Evolutionary conservation across 2,888 invertebrate genomes (phyloP).

Genomic region (Caenorhabditis plicata): DNA sequence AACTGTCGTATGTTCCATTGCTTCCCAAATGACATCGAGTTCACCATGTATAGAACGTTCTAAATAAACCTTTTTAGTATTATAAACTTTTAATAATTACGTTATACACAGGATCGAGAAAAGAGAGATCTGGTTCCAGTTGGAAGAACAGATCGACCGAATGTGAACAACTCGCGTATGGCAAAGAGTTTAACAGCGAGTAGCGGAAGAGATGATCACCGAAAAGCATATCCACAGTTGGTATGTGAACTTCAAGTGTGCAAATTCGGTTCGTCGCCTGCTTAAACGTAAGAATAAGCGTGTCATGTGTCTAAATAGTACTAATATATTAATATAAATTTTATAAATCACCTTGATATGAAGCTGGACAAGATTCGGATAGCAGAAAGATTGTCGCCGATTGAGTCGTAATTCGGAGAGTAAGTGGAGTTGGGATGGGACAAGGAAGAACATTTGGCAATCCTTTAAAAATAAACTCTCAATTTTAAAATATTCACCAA

Average conservation of each 20-base stretch:
- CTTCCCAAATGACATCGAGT: conserved; percentile 43
- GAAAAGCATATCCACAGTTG: conserved; percentile 41
- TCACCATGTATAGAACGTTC: conserved; percentile 56
- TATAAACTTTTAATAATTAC: not conserved
- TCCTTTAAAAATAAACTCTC: conserved; percentile 49
- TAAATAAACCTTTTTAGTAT: not conserved
- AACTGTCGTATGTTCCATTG: conserved; percentile 53
- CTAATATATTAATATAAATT: not conserved
- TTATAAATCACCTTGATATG: conserved; percentile 37
- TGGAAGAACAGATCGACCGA: conserved; percentile 20
- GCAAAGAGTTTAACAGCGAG: conserved; percentile 49
- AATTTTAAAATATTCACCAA: too few species aligned
- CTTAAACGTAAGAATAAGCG: conserved; percentile 30
- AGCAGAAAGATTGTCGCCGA: conserved; percentile 42
- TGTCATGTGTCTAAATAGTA: conserved; percentile 28
- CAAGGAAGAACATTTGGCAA: conserved; percentile 53
- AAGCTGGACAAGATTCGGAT: conserved; percentile 49
- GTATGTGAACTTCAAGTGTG: conserved; percentile 55
- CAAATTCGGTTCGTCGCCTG: conserved; percentile 54
- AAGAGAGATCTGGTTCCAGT: conserved; percentile 45
- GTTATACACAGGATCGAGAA: conserved; percentile 40
- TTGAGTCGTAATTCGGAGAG: conserved; percentile 36
- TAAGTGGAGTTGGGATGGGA: conserved; percentile 46
- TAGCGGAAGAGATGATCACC: conserved; percentile 49
- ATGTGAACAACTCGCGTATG: conserved; percentile 55